phyloP scores from a whole-genome alignment of 2,113 vertebrate genomes.

The Paracanthobrama guichenoti region DNA sequence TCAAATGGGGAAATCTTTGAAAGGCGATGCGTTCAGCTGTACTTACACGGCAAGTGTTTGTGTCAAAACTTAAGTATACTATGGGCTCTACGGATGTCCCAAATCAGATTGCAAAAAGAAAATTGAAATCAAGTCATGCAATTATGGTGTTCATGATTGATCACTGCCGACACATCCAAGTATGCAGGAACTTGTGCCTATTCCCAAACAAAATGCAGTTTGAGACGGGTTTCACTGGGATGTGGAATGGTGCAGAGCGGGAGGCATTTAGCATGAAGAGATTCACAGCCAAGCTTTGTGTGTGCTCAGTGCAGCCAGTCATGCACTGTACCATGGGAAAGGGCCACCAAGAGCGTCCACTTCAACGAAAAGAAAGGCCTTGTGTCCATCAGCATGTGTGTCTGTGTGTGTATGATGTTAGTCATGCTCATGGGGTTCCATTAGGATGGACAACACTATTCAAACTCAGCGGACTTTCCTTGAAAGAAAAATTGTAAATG shows the following conservation, averaged over 20 bases:
- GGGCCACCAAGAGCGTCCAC: constrained; percentile 53
- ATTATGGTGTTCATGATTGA: neutral
- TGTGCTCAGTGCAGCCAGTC: constrained; percentile 37
- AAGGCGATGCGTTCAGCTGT: neutral
- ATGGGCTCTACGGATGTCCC: neutral
- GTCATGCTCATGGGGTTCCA: constrained; percentile 3
- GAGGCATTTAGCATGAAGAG: constrained; percentile 16
- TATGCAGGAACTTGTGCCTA: neutral
- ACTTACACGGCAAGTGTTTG: neutral
- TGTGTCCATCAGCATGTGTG: neutral
- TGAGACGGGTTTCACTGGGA: neutral
- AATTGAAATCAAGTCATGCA: neutral
- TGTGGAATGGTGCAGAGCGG: neutral
- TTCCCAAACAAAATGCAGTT: neutral
- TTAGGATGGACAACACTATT: neutral
- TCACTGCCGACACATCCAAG: neutral
- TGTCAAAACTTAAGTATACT: neutral
- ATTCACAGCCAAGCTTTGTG: constrained; percentile 21
- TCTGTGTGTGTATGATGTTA: constrained; percentile 9
- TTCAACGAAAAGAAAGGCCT: constrained; percentile 10
- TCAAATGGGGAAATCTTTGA: neutral
- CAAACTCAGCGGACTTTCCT: neutral
- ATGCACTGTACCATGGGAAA: constrained; percentile 32
- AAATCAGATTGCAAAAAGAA: neutral
- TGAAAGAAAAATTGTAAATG: neutral